Conservation (phyloP, 2,888 invertebrate species). For the Calameuta idolon region DNA sequence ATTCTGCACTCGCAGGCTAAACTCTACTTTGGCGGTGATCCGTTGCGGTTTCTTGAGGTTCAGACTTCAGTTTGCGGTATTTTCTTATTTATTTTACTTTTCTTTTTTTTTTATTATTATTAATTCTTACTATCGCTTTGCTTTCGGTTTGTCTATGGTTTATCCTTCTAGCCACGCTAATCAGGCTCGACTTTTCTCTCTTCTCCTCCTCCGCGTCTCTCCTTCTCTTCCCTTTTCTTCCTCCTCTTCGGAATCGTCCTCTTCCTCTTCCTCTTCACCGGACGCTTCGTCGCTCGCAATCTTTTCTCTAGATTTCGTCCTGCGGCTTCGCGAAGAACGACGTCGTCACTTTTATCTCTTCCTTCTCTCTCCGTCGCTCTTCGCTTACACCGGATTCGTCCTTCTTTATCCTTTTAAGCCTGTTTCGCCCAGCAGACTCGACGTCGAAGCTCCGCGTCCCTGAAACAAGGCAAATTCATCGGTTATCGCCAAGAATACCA, state of each 20-base stretch:
- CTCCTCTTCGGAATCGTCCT: not conserved
- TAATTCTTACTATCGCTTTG: conserved; percentile 8
- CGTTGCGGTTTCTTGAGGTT: conserved; percentile 27
- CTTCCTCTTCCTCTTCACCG: conserved; percentile 8
- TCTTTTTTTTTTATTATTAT: conserved; percentile 4
- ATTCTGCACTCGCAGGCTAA: conserved; percentile 32
- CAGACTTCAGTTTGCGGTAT: conserved; percentile 27
- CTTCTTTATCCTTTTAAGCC: too few relatives aligned
- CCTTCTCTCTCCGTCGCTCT: not conserved
- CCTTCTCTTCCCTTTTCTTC: not conserved
- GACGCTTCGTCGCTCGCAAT: not conserved
- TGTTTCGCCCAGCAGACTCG: too few relatives aligned
- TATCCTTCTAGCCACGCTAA: not conserved
- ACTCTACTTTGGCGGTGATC: conserved; percentile 34
- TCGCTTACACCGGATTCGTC: not conserved
- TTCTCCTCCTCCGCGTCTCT: not conserved
- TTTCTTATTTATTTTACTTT: conserved; percentile 16
- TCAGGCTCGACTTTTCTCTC: not conserved
- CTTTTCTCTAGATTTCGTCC: not conserved
- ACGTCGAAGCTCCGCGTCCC: not conserved
- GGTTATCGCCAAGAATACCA: too few relatives aligned
- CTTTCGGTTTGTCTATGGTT: conserved; percentile 4
- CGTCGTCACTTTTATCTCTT: conserved; percentile 12
- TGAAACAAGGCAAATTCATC: conserved; percentile 7
- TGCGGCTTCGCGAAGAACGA: conserved; percentile 3